Evolutionary conservation across 2,888 invertebrate species (phyloP).

Genomic region (Habroteleia sp.): DNA sequence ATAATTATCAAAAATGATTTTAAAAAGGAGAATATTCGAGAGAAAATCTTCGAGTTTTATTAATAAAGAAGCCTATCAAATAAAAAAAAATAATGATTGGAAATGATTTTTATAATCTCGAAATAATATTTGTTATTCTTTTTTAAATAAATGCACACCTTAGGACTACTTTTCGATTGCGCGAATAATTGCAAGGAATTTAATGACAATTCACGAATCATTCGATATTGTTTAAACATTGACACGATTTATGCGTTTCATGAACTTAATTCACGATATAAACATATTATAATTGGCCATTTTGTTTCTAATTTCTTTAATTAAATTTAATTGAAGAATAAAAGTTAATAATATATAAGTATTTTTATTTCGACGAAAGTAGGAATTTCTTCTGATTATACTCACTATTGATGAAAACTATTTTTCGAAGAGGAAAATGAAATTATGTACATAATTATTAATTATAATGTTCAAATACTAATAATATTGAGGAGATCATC

Average conservation of each 20-base stretch:
- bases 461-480: no score
- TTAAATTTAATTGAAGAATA: no score
- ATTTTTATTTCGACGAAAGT: not conserved
- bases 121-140: constrained; percentile 4
- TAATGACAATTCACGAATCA: constrained; percentile 12
- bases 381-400: no score
- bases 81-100: no score
- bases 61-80: no score
- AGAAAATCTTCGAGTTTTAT: constrained; percentile 15
- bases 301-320: not conserved
- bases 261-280: constrained; percentile 32
- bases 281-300: constrained; percentile 12
- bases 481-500: no score
- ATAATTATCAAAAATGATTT: constrained; percentile 49
- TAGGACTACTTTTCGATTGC: constrained; percentile 25
- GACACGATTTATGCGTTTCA: constrained; percentile 8
- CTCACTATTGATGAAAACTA: no score
- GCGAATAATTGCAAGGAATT: constrained; percentile 28
- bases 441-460: no score
- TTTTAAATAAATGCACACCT: no score
- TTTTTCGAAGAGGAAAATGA: no score
- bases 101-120: no score
- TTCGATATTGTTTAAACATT: constrained; percentile 11
- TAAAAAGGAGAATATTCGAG: constrained; percentile 26
- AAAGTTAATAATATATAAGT: no score